Conservation (phyloP, 2,888 invertebrate species). For the Oxyteleia sp. region DNA sequence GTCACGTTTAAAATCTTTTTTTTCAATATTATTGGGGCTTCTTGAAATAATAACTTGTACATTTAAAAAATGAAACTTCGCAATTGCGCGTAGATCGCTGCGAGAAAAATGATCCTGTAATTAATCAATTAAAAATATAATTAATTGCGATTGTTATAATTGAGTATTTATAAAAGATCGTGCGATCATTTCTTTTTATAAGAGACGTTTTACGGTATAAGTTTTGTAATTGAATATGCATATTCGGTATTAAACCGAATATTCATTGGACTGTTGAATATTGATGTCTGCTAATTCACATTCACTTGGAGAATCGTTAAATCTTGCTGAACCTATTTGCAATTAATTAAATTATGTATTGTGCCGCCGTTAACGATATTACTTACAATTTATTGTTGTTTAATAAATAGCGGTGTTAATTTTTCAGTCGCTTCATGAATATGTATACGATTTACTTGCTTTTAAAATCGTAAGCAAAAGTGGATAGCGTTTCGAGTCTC, state of each 20-base stretch:
- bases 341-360: conserved; percentile 69
- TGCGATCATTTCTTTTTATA: conserved; percentile 10
- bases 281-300: conserved; percentile 66
- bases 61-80: too few relatives aligned
- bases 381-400: conserved; percentile 55
- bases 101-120: background rate
- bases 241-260: conserved; percentile 64
- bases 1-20: conserved; percentile 1
- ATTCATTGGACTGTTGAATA: conserved; percentile 69
- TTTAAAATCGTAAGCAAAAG: background rate
- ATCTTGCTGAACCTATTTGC: conserved; percentile 68
- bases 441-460: conserved; percentile 20
- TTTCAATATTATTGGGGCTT: background rate
- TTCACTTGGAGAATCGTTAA: conserved; percentile 70
- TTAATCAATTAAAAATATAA: background rate
- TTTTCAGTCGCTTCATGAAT: conserved; percentile 42
- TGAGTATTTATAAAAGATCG: conserved; percentile 22
- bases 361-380: conserved; percentile 46
- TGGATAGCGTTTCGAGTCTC: background rate
- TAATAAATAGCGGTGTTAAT: conserved; percentile 45
- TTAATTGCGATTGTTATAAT: background rate
- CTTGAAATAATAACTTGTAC: too few relatives aligned
- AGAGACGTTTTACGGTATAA: conserved; percentile 40
- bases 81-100: too few relatives aligned
- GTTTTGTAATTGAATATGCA: conserved; percentile 68